Evolutionary conservation across 2,113 vertebrate genomes (phyloP).

Genomic region (Neomonachus schauinslandi): DNA sequence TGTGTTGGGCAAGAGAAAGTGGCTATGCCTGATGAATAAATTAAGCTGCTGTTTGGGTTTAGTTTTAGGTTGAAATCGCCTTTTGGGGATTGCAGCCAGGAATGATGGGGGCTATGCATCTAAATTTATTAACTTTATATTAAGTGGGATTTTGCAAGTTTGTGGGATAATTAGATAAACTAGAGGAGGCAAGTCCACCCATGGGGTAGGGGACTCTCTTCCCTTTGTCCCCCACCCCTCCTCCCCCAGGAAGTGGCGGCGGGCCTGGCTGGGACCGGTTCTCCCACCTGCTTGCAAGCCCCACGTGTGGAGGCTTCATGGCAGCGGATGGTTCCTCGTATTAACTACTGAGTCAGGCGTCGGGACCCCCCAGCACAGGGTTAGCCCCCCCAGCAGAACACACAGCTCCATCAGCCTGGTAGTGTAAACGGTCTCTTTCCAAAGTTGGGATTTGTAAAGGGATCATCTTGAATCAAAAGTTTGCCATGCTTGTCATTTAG

Average conservation of each 20-base stretch:
- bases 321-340: not conserved
- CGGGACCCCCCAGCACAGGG: not conserved
- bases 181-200: not conserved
- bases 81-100: not conserved
- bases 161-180: not conserved
- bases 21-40: not conserved
- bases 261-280: not conserved
- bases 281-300: not conserved
- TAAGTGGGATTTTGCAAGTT: not conserved
- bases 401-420: not conserved
- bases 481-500: not conserved
- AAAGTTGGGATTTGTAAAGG: not conserved
- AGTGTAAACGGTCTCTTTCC: not conserved
- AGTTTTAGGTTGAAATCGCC: not conserved
- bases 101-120: not conserved
- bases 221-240: fast-evolving
- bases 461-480: not conserved
- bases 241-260: not conserved
- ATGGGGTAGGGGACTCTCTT: not conserved
- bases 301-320: not conserved
- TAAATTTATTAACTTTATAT: constrained; percentile 61
- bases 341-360: not conserved
- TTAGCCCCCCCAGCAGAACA: not conserved
- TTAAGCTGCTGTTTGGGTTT: not conserved
- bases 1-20: not conserved